Evolutionary conservation across 2,888 invertebrate genomes (phyloP).

Genomic region (Scrobipalpa costella): DNA sequence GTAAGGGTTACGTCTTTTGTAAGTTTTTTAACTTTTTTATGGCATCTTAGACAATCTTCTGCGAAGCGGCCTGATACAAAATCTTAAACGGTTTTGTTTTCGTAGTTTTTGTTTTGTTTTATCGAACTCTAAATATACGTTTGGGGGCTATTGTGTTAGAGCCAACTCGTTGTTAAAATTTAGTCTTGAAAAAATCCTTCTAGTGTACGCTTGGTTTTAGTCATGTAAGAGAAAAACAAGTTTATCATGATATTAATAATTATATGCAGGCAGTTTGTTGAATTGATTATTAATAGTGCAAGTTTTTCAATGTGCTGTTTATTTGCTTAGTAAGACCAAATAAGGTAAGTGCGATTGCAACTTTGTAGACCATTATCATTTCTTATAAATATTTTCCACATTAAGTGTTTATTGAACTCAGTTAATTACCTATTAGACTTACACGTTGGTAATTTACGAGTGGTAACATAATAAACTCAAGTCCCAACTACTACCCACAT

Average conservation of each 20-base stretch:
- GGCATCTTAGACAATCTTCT: constrained; percentile 59
- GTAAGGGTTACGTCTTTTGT: constrained; percentile 69
- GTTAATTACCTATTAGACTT: background rate
- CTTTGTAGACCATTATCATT: constrained; percentile 7
- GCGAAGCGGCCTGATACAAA: constrained; percentile 74
- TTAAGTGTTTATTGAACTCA: background rate
- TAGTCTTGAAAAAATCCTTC: constrained; percentile 77
- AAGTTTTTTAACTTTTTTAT: constrained; percentile 52
- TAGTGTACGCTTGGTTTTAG: constrained; percentile 63
- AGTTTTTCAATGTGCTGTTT: background rate
- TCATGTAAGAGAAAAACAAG: constrained; percentile 7
- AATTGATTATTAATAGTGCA: constrained; percentile 9
- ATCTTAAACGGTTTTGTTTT: constrained; percentile 67
- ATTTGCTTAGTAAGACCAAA: background rate
- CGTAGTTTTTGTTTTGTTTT: constrained; percentile 71
- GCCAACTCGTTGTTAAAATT: constrained; percentile 60
- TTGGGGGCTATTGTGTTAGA: constrained; percentile 73
- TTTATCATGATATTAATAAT: constrained; percentile 24
- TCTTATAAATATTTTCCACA: background rate
- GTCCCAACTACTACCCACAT: no score
- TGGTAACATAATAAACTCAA: no score
- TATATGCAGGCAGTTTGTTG: background rate
- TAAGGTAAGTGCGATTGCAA: constrained; percentile 16
- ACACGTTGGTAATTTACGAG: no score
- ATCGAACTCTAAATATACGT: constrained; percentile 76